Evolutionary conservation across 2,888 invertebrate genomes (phyloP), one percentile per base, ranked within the genome.

Genomic region (Cosmorhoe ocellata): DNA sequence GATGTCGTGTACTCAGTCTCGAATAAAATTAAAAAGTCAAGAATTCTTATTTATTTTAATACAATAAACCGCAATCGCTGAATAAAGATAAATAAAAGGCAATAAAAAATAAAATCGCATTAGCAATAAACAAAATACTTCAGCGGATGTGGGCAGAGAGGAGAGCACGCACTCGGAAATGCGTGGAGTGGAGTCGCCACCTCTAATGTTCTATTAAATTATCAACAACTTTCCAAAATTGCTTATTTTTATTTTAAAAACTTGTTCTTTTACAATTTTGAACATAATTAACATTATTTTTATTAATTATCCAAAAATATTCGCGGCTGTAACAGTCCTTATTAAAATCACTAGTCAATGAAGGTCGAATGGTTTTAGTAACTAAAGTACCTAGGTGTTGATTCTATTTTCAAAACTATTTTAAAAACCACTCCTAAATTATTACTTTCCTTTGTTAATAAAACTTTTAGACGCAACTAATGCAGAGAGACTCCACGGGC

Each of bases 121-220:
- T 90, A 90, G 90, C 89, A 88, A 90, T 90, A 90, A 90, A 90
- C 90, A 90, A 90, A 90, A 90, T 89, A 89, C 90, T 90, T 88
- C 88, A 89, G 83, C 88, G 89, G 88, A 90, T 90, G 89, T 90
- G 87, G 87, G 84, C 84, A 85, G 89, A 80, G 79, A 81, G 76
- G 63, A 71, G 77, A 72, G 72, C 74, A 70, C 68, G 85, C 79
- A 84, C 81, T 75, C 60, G 51, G 81, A 66, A 72, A 71, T 69
- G 64, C 68, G 64, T 87, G 66, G 88, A 86, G 84, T 63, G 51
- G 74, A 59, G 56, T 60, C 51, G 51, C 51, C 40, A 10, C 28
- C 44, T 46, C 33, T 24, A 39, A 33, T 27, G 43, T 14, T 38
- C 30, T 10, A 26, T 31, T 10, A 43, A 37, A 31, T 12, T 36